These are phyloP conservation scores for Astropecten irregularis DNA, from an alignment of 53 echinoderm and acorn worm genomes.

Conservation along the genomic window DNA sequence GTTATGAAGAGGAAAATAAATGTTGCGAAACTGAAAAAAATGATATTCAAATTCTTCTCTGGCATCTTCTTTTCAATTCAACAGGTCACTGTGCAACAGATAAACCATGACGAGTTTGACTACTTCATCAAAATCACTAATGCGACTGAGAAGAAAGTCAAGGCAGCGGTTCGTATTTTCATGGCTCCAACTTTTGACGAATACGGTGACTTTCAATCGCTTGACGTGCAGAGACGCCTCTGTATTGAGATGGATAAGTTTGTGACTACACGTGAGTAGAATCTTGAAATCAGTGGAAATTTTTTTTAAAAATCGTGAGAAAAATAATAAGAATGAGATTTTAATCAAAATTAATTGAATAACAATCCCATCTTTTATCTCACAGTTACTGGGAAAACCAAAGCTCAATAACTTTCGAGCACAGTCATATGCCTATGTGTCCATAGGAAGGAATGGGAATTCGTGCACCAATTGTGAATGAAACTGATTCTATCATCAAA, in stretches of 20 bases:
- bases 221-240: conserved; percentile 24
- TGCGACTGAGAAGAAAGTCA: neutral
- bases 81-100: conserved; percentile 33
- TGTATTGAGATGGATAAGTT: conserved; percentile 60
- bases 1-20: no score
- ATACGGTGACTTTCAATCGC: neutral
- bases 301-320: no score
- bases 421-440: no score
- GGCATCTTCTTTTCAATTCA: neutral
- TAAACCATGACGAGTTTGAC: conserved; percentile 26
- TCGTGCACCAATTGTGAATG: no score
- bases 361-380: neutral
- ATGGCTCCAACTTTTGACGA: conserved; percentile 47
- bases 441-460: no score
- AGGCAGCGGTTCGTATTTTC: conserved; percentile 53
- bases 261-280: conserved; percentile 27
- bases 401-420: neutral
- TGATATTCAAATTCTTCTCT: neutral
- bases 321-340: neutral
- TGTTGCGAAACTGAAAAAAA: neutral
- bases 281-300: neutral
- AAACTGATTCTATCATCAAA: no score
- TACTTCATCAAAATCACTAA: conserved; percentile 18
- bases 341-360: neutral
- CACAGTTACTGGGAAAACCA: neutral